These are phyloP conservation scores for Arctocebus calabarensis DNA, from an alignment of 2,797 vertebrate species.

Conservation along the genomic window DNA sequence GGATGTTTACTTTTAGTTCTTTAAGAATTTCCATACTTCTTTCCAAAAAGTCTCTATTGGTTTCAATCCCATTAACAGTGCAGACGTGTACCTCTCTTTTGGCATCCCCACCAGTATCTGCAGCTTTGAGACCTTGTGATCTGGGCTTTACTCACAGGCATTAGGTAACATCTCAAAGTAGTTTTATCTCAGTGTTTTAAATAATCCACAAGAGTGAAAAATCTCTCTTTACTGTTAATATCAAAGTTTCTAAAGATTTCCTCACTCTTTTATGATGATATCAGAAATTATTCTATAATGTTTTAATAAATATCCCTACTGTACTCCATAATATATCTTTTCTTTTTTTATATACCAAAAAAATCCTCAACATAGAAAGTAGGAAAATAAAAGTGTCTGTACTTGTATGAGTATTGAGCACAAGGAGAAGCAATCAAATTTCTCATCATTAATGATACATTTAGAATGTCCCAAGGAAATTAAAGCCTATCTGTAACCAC, in stretches of 20 bases:
- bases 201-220: constrained; percentile 46
- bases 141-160: no score
- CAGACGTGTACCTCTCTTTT: no score
- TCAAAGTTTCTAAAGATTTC: constrained; percentile 19
- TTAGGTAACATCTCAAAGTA: no score
- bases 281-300: constrained; percentile 64
- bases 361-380: constrained; percentile 50
- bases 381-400: constrained; percentile 47
- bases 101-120: no score
- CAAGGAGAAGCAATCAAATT: constrained; percentile 67
- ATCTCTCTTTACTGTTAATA: constrained; percentile 56
- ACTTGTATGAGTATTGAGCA: constrained; percentile 41
- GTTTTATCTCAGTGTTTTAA: constrained; percentile 46
- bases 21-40: no score
- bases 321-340: constrained; percentile 45
- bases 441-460: constrained; percentile 35
- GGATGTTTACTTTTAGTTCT: no score
- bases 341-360: constrained; percentile 45
- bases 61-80: no score
- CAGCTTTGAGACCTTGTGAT: no score
- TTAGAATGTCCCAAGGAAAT: constrained; percentile 74
- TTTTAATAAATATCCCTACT: constrained; percentile 54
- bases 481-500: constrained; percentile 50
- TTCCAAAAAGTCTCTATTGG: no score
- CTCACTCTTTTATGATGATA: constrained; percentile 10